Evolutionary conservation across 2,113 vertebrate genomes (phyloP), one percentile per base, ranked within the genome.

Genomic region (Rhea americana): DNA sequence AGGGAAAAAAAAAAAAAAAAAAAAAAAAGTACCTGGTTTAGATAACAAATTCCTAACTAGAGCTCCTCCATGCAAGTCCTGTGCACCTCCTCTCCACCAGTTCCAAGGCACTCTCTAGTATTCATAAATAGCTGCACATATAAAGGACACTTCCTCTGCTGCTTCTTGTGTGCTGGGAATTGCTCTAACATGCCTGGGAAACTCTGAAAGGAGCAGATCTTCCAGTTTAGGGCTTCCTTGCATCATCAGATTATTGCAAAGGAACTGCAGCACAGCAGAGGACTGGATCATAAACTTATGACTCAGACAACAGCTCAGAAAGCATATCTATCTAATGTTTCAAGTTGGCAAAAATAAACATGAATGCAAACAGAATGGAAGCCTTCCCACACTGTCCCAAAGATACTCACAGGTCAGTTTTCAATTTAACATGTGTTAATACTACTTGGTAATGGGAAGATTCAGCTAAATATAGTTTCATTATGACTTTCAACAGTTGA

Each of bases 341-440:
- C 62, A 48, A 72, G 81, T 13, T 84, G 92, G 70, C 67, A 93
- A 88, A 93, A 95, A 89, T 65, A 92, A 84, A 62, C 53, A 53
- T 0, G 19, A 68, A 63, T 75, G 61, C 73, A 76, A 78, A 39
- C 0, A 1, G 61, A 68, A 41, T 63, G 80, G 51, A 1, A 0
- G n/a, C 68, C 75, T 78, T 65, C 30, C 58, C 82, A 10, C 1
- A 1, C 56, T 51, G 58, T 41, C 85, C 72, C 68, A 78, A 25
- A 56, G 47, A 43, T n/a, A 61, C 65, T 86, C n/a, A 2, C 51
- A 78, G 58, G 70, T 96, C 74, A 45, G 26, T 66, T 82, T 91
- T 65, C 91, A 82, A 30, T 79, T 32, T n/a, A 55, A 53, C 77
- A 90, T 7, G 39, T 92, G 89, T 18, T 93, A 67, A 59, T 25